Base-by-base conservation (phyloP, 2,888 invertebrate genomes). In the Cryptophagus acutangulus region DNA sequence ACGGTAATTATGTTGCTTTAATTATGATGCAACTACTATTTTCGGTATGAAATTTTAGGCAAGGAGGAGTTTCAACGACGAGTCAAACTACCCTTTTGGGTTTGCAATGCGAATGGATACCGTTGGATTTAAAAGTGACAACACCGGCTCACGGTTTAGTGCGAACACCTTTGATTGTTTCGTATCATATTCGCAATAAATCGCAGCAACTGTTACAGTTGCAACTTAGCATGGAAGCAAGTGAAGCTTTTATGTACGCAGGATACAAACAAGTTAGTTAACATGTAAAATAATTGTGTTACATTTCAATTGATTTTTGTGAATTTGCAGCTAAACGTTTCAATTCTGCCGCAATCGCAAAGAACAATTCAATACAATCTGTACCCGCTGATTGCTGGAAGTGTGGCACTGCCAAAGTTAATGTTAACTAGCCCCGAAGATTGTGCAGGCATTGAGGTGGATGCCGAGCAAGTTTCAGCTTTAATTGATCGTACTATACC, bases 161-260 rank as follows among this genome's bases (percentile, higher is more conserved):
- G 13, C 75, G 83, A 47, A 81, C 81, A 15, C 83, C 85, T 10
- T 72, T 87, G 52, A 74, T 81, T n/a, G 71, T 85, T 6, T 76
- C 76, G 37, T 87, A 88, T 62, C 75, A 75, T 49, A 70, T 92
- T 39, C 74, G 75, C 59, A 91, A 91, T 61, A 78, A 82, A 52
- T 83, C 85, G 0, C 73, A 75, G 33, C 77, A 75, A 43, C 77
- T 89, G 25, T 77, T 87, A 41, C 81, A 87, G 45, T 71, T 91
- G 20, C 81, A 78, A 54, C 70, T 89, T 25, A 77, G 75, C 37
- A 83, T 91, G 71, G 89, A 90, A 55, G 81, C 84, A 4, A 86
- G 82, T 43, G 93, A 95, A 66, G 87, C 86, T 26, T 95, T 95
- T 66, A 93, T 95, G 86, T 94, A 91, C 71, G 84, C 94, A 44